phyloP scores from a whole-genome alignment of 2,113 vertebrate genomes.

The Macaca fascicularis region T2T-MFA8v1.1 NC_088380.1:141357501-141358000 shows the following conservation, averaged over 20 bases:
- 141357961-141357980: constrained; percentile 97
- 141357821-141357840: constrained; percentile 89
- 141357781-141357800: not conserved
- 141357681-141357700: not conserved
- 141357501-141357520: constrained; percentile 63
- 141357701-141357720: not conserved
- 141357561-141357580: not conserved
- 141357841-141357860: constrained; percentile 98
- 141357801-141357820: constrained; percentile 56
- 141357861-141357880: constrained; percentile 99
- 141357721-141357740: constrained; percentile 47
- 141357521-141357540: not conserved
- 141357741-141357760: not conserved
- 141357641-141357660: constrained; percentile 36
- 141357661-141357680: constrained; percentile 19
- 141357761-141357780: not conserved
- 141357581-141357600: not conserved
- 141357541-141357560: not conserved
- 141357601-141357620: not conserved
- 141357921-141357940: constrained; percentile 98
- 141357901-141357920: constrained; percentile 97
- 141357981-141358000: constrained; percentile 88
- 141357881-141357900: constrained; percentile 99
- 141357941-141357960: constrained; percentile 97
- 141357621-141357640: not conserved